These are phyloP conservation scores for Noturus placidus DNA, from an alignment of 2,113 vertebrate species.

Conservation along the genomic window DNA sequence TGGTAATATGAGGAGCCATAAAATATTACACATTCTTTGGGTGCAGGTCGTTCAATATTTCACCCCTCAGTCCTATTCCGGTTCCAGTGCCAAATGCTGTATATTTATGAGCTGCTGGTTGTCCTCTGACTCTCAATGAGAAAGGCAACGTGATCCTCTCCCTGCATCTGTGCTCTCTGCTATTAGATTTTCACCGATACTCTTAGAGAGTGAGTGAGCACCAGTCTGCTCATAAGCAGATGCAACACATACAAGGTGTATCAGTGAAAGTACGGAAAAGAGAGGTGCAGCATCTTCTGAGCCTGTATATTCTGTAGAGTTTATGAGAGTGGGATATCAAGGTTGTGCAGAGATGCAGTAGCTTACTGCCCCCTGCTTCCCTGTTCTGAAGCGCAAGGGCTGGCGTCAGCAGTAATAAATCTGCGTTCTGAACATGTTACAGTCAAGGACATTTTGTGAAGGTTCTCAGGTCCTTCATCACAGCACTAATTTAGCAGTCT, in stretches of 20 bases:
- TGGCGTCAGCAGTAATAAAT: slow-evolving; percentile 37
- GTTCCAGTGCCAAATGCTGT: slow-evolving; percentile 48
- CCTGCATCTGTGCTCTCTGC: slow-evolving; percentile 32
- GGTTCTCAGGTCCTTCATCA: slow-evolving; percentile 19
- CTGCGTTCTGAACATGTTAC: slow-evolving; percentile 25
- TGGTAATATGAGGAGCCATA: slow-evolving; percentile 40
- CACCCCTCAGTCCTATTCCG: slow-evolving; percentile 48
- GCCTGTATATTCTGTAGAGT: slow-evolving; percentile 7
- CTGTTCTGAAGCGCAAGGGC: slow-evolving; percentile 4
- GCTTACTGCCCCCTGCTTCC: slow-evolving; percentile 19
- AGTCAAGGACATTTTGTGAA: slow-evolving; percentile 24
- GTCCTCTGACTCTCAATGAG: slow-evolving; percentile 50
- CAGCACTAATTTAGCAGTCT: slow-evolving; percentile 1
- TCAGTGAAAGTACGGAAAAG: slow-evolving; percentile 11
- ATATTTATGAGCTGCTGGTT: slow-evolving; percentile 52
- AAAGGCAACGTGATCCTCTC: slow-evolving; percentile 49
- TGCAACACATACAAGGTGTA: slow-evolving; percentile 38
- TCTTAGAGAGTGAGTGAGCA: slow-evolving; percentile 32
- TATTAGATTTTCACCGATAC: slow-evolving; percentile 44
- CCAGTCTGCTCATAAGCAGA: slow-evolving; percentile 46
- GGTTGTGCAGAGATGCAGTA: slow-evolving; percentile 30
- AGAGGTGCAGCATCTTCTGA: not conserved
- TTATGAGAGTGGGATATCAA: slow-evolving; percentile 25
- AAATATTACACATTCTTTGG: slow-evolving; percentile 44
- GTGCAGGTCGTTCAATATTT: slow-evolving; percentile 54